These are phyloP conservation scores for Meandrusa payeni DNA, from an alignment of 2,888 invertebrate genomes.

Conservation along the genomic window DNA sequence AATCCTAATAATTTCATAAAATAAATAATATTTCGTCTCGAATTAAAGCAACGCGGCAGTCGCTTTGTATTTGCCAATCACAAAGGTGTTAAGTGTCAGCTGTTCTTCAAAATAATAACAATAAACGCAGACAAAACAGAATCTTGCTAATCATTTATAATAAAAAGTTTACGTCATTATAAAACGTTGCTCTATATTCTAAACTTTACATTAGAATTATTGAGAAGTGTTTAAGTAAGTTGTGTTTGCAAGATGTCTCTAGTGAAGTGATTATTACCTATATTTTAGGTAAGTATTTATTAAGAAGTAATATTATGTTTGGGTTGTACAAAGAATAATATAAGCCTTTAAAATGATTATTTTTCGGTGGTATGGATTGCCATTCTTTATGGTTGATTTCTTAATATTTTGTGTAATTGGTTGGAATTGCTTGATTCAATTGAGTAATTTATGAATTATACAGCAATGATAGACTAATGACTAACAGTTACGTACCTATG, in stretches of 20 bases:
- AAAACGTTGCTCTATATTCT: slow-evolving; percentile 10
- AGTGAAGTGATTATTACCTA: slow-evolving; percentile 13
- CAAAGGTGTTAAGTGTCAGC: slow-evolving; percentile 15
- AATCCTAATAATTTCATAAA: slow-evolving; percentile 8
- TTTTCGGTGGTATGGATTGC: no score
- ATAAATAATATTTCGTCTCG: slow-evolving; percentile 8
- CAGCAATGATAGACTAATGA: no score
- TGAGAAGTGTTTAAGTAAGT: slow-evolving; percentile 12
- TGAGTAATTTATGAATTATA: background rate
- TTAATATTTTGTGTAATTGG: background rate
- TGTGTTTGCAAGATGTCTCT: background rate
- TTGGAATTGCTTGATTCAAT: background rate
- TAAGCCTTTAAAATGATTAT: background rate
- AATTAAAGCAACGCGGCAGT: slow-evolving; percentile 17
- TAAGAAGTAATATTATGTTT: background rate
- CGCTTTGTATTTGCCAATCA: slow-evolving; percentile 19
- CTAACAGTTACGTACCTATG: no score
- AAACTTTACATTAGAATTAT: slow-evolving; percentile 13
- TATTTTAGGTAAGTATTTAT: slow-evolving; percentile 19
- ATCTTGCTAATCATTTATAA: background rate
- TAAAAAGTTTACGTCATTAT: background rate
- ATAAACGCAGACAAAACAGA: slow-evolving; percentile 11
- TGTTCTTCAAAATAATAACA: slow-evolving; percentile 24
- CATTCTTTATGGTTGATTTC: background rate
- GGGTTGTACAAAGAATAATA: no score